Evolutionary conservation across 1,140 invertebrate genomes (phyloP).

Genomic region (Drosophila dunni): DNA sequence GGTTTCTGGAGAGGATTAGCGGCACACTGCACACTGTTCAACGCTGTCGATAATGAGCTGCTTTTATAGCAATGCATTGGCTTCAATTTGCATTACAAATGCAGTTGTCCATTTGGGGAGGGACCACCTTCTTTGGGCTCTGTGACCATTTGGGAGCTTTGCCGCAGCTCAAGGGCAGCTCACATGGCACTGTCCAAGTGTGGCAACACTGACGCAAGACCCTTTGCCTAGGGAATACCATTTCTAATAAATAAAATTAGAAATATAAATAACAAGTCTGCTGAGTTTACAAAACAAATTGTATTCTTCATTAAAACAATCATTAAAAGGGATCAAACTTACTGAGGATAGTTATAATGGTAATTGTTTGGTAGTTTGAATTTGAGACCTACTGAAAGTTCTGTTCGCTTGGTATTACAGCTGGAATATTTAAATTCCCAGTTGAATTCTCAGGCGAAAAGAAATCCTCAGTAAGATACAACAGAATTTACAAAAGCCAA

Average conservation of each 20-base stretch:
- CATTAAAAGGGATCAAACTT: no score
- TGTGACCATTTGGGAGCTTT: constrained; percentile 29
- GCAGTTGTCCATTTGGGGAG: constrained; percentile 46
- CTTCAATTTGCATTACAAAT: constrained; percentile 66
- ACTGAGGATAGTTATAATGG: no score
- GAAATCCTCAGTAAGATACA: no score
- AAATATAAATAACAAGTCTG: background rate
- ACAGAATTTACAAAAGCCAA: no score
- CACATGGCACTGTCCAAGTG: constrained; percentile 56
- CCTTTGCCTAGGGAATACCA: constrained; percentile 8
- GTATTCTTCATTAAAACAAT: no score
- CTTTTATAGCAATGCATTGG: constrained; percentile 38
- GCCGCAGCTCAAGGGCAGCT: constrained; percentile 57
- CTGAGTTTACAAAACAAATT: no score
- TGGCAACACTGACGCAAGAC: constrained; percentile 54
- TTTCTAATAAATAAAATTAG: constrained; percentile 6
- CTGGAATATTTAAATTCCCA: no score
- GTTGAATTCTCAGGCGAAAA: no score
- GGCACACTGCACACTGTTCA: constrained; percentile 50
- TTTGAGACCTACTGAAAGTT: no score
- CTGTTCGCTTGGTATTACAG: no score
- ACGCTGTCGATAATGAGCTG: background rate
- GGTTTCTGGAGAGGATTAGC: constrained; percentile 5
- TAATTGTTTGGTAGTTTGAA: no score
- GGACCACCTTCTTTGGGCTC: constrained; percentile 48